phyloP scores from a whole-genome alignment of 2,888 invertebrate species.

The Tupiocoris notatus region DNA sequence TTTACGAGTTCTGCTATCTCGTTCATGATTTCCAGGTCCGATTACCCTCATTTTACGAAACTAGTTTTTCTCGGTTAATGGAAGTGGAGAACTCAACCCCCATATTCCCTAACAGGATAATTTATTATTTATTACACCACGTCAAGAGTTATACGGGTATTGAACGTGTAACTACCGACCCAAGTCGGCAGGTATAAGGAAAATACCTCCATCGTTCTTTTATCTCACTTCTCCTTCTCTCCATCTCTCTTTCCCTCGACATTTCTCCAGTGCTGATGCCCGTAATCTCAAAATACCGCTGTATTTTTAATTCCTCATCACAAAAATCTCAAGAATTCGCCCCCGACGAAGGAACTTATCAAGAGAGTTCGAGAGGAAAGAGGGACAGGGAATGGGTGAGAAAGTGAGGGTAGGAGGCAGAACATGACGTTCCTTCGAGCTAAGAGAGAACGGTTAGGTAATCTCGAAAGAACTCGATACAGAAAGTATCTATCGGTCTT shows the following conservation, averaged over 20 bases:
- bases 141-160: no score
- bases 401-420: no score
- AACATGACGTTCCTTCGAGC: background rate
- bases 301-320: background rate
- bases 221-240: background rate
- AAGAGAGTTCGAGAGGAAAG: no score
- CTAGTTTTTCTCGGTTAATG: no score
- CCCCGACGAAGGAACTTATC: background rate
- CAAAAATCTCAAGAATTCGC: background rate
- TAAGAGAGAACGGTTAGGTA: background rate
- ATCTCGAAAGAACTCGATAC: background rate
- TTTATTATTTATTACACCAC: no score
- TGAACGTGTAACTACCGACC: no score
- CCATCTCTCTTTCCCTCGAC: background rate
- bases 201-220: background rate
- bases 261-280: background rate
- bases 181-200: background rate
- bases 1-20: no score
- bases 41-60: no score
- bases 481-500: background rate
- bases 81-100: no score
- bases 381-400: no score
- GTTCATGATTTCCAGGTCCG: no score
- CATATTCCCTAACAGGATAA: no score
- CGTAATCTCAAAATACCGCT: background rate